phyloP scores from a whole-genome alignment of 2,113 vertebrate species.

The Potamarius usumacintae region DNA sequence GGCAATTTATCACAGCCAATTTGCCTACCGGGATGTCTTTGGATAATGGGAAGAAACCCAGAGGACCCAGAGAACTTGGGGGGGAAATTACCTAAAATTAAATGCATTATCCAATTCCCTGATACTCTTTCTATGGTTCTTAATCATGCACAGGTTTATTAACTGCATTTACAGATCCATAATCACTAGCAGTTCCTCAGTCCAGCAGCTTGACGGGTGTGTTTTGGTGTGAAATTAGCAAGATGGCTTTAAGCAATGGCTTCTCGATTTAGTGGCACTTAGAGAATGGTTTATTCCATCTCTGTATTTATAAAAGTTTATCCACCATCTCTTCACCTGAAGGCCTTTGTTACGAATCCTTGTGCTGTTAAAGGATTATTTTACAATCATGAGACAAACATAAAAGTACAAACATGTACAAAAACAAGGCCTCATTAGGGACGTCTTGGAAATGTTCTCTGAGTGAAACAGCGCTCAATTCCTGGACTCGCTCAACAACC shows the following conservation, averaged over 20 bases:
- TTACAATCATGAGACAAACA: slow-evolving; percentile 27
- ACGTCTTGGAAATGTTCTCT: slow-evolving; percentile 37
- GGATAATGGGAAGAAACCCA: neutral
- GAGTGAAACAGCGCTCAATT: slow-evolving; percentile 42
- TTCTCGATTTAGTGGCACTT: slow-evolving; percentile 3
- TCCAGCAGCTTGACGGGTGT: neutral
- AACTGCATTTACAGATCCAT: neutral
- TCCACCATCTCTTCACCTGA: neutral
- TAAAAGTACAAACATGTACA: slow-evolving; percentile 40
- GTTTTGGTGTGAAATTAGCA: slow-evolving; percentile 4
- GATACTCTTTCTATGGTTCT: neutral
- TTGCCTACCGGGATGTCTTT: neutral
- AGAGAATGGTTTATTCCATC: neutral
- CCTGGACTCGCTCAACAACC: neutral
- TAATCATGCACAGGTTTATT: neutral
- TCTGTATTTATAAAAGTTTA: neutral
- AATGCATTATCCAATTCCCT: neutral
- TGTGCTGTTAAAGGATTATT: slow-evolving; percentile 33
- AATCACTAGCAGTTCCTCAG: neutral
- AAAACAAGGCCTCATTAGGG: slow-evolving; percentile 53
- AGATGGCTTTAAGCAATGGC: slow-evolving; percentile 22
- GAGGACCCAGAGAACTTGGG: neutral
- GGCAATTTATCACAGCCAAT: neutral
- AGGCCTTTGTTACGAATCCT: neutral
- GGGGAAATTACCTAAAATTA: neutral